These are phyloP conservation scores for Tetraneura akinire DNA, from an alignment of 1,140 invertebrate genomes.

Conservation along the genomic window DNA sequence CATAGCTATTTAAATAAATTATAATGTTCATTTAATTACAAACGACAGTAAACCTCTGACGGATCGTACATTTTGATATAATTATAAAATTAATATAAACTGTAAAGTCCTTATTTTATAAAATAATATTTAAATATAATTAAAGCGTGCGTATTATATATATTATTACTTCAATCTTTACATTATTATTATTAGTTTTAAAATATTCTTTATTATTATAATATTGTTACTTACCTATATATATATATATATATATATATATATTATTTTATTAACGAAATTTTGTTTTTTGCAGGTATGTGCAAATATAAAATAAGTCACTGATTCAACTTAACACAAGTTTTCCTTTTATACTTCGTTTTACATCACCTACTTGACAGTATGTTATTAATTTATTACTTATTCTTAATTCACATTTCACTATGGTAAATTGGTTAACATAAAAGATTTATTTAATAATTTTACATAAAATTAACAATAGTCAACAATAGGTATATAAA, in stretches of 20 bases:
- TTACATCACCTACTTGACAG: too few relatives aligned
- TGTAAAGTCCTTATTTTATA: not conserved
- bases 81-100: constrained; percentile 5
- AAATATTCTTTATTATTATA: not conserved
- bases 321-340: too few relatives aligned
- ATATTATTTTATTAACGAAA: not conserved
- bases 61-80: constrained; percentile 9
- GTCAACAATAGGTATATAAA: too few relatives aligned
- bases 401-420: too few relatives aligned
- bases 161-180: not conserved
- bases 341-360: too few relatives aligned
- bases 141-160: not conserved
- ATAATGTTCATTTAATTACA: not conserved
- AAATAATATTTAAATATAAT: not conserved
- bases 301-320: too few relatives aligned
- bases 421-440: too few relatives aligned
- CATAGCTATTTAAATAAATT: constrained; percentile 23
- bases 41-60: not conserved
- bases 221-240: not conserved
- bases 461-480: too few relatives aligned
- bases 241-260: not conserved
- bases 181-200: not conserved
- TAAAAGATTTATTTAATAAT: too few relatives aligned
- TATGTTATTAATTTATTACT: too few relatives aligned
- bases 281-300: constrained; percentile 34